Base-by-base conservation (phyloP, 2,113 vertebrate species). In the Notothenia coriiceps region DNA sequence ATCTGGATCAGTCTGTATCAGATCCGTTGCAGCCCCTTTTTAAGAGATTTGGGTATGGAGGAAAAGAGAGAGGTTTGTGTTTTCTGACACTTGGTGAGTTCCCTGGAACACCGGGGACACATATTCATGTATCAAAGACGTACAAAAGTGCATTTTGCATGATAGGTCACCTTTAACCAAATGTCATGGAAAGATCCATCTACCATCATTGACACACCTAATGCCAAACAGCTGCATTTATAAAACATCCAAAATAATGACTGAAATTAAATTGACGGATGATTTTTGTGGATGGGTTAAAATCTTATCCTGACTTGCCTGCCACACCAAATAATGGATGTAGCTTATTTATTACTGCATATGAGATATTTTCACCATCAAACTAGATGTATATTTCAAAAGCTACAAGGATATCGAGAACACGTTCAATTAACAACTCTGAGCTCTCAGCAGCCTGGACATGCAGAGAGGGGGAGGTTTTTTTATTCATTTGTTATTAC, bases 381-480 rank as follows among this genome's bases (percentile, higher is more conserved):
- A 55, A 69, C 59, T 50, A 64, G 33, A 43, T 87, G 80, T 25
- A 78, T 72, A 77, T 81, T 77, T 35, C 60, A 85, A 65, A 10
- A 18, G 51, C 51, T 51, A 64, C 57, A 52, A 67, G 77, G 63
- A 60, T 22, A 14, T 74, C 1, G 68, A 86, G 47, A 65, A 68
- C 73, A 74, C 2, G 12, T 77, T 85, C 83, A 89, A 84, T 89
- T 89, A 88, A 85, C 74, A 65, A 78, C 73, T 25, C 35, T 72
- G 79, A 29, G 70, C 85, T 86, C 67, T 69, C 52, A 60, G 50
- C 79, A 60, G 55, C 56, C 70, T 67, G 62, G 72, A 85, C 87
- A 84, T 49, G 79, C 2, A 0, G 79, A 72, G 61, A 65, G 22
- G 56, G 50, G 64, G 82, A 82, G 79, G 43, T 46, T 64, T 0